phyloP scores from a whole-genome alignment of 2,888 invertebrate species.

The Yponomeuta cagnagella region DNA sequence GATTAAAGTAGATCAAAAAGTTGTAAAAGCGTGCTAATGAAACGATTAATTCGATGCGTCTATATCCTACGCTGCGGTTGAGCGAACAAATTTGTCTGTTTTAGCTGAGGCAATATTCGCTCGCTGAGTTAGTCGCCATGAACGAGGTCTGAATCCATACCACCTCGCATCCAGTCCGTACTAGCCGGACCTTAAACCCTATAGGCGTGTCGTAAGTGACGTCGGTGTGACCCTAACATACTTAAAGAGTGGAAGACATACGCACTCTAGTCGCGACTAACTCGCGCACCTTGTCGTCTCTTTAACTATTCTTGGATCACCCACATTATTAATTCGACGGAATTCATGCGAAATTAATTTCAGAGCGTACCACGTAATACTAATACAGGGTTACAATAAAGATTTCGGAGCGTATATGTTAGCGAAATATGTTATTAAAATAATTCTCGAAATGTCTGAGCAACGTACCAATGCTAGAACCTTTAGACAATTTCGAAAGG shows the following conservation, averaged over 20 bases:
- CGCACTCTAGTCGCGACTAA: constrained; percentile 11
- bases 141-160: constrained; percentile 53
- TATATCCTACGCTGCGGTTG: not conserved
- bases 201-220: constrained; percentile 59
- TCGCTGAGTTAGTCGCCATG: constrained; percentile 65
- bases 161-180: constrained; percentile 32
- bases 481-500: not conserved
- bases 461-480: not conserved
- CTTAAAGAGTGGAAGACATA: not conserved
- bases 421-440: not conserved
- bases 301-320: constrained; percentile 5
- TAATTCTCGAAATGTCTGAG: not conserved
- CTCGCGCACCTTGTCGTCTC: constrained; percentile 8
- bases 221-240: constrained; percentile 30
- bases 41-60: not conserved
- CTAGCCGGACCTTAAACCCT: constrained; percentile 38
- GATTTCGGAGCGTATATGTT: not conserved
- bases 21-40: not conserved
- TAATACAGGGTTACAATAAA: constrained; percentile 1
- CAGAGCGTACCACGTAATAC: not conserved
- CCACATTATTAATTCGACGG: not conserved
- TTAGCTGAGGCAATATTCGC: constrained; percentile 70
- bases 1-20: not conserved
- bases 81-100: constrained; percentile 42
- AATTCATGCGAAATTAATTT: not conserved